Base-by-base conservation (phyloP, 1,140 invertebrate species). In the Geopemphigus sp. region DNA sequence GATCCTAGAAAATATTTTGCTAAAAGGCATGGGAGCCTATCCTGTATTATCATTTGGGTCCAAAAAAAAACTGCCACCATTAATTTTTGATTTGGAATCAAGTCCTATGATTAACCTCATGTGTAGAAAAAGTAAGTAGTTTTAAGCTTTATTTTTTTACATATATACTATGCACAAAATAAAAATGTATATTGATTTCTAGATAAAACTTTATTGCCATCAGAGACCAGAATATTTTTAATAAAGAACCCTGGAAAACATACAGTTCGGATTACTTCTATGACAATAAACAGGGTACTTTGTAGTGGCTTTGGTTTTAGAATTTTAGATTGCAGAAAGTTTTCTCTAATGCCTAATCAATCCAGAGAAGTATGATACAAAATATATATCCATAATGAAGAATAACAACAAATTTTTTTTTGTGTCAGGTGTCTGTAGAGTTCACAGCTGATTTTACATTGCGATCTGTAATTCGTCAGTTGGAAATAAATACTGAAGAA, bases 1-100 rank as follows among this genome's bases (percentile, higher is more conserved):
- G n/a, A 78, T 78, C 50, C 17, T 78, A 19, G 74, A 78, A 59
- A 78, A 57, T 78, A 78, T 78, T 47, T 78, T 78, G 29, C 22
- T 78, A 14, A 78, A 78, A 19, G 74, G 74, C 10, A 78, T 78
- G 74, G 74, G 74, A 47, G 74, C 74, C 17, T 78, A 78, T 78
- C 74, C 74, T 63, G 74, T 78, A 26, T n/a, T 78, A 78, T 59
- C 74, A 78, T 61, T 78, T 78, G 74, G 74, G 8, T 61, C 74
- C 11, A 78, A 61, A 19, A 78, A 39, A 63, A 78, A 78, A 78
- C 12, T 61, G 19, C 74, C 57, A 50, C 74, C 74, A 45, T 61
- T 78, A 47, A 50, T 78, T 63, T 78, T 78, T 47, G 74, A 78
- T 63, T 63, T 78, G 5, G 56, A 78, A 78, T 78, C 74, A 17